Base-by-base conservation (phyloP, 2,888 invertebrate species). In the Podotricha telesiphe region DNA sequence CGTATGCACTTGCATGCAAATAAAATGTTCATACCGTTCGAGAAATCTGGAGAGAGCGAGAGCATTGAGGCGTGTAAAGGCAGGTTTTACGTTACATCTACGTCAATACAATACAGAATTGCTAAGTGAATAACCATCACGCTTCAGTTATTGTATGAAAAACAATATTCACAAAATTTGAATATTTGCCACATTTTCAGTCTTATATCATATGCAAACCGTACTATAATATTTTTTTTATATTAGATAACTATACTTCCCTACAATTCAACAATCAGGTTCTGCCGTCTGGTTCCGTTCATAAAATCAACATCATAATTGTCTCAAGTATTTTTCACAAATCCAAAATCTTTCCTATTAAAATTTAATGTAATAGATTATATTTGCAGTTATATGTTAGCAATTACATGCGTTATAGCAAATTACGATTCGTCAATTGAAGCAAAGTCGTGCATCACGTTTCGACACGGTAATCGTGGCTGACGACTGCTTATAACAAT, bases 1-100 rank as follows among this genome's bases (percentile, higher is more conserved):
- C 73, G 76, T 80, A 82, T 85, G 80, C 80, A 79, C 77, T 76
- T 75, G 79, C 88, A 92, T 91, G 90, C 90, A 91, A 91, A 91
- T 91, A 82, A 65, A 73, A 73, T 73, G 73, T 77, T 79, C 87
- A 89, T 90, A 84, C 80, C 86, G 82, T 78, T 66, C 82, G 89
- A 83, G 92, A 91, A 89, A 91, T 84, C 82, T 73, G 79, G 86
- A 84, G 92, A 91, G 87, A 92, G 89, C 81, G 85, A 53, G 79
- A 74, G 80, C 88, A 82, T 76, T 86, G 76, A 81, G 80, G 82
- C 85, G 81, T 77, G 74, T 79, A 84, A 84, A 80, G 74, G 70
- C 75, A 72, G 70, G 74, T 73, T 73, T 71, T 67, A 72, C 80
- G 79, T 81, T 78, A 76, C 72, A 77, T 72, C 72, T 70, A 79